Conservation (phyloP, 2,797 vertebrate genomes). For the Mus caroli region DNA sequence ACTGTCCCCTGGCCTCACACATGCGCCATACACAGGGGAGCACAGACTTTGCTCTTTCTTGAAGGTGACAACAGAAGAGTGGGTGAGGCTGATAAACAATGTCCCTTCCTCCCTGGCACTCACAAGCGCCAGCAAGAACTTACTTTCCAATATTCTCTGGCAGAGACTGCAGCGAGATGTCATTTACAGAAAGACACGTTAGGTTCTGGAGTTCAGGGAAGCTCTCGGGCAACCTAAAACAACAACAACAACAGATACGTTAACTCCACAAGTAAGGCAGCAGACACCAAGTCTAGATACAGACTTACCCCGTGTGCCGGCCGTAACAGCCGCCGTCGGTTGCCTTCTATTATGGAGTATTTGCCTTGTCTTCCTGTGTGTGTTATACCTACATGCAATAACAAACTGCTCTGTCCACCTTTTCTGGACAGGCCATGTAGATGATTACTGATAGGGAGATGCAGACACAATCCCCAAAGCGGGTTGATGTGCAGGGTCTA, state of each 20-base stretch:
- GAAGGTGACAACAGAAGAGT: neutral
- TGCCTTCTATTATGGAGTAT: neutral
- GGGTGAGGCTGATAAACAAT: no score
- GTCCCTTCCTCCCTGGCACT: neutral
- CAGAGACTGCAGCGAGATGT: conserved; percentile 97
- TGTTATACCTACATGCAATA: neutral
- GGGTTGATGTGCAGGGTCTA: neutral
- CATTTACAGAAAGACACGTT: conserved; percentile 99
- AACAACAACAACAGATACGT: neutral
- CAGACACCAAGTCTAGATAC: neutral
- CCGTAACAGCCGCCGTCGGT: neutral
- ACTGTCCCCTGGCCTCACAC: neutral
- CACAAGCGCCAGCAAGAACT: conserved; percentile 85
- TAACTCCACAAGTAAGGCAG: conserved; percentile 51
- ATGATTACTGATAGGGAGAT: neutral
- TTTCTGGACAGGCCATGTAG: neutral
- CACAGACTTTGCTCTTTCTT: neutral
- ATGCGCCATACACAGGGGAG: neutral
- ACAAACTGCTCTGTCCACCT: neutral
- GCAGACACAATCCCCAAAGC: neutral
- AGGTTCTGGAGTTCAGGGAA: conserved; percentile 97
- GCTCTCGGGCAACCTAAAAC: conserved; percentile 95
- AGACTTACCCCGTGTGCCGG: neutral
- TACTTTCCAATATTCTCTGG: conserved; percentile 99
- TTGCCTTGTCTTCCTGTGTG: neutral